phyloP scores from a whole-genome alignment of 2,888 invertebrate species.

The Junonia oenone region DNA sequence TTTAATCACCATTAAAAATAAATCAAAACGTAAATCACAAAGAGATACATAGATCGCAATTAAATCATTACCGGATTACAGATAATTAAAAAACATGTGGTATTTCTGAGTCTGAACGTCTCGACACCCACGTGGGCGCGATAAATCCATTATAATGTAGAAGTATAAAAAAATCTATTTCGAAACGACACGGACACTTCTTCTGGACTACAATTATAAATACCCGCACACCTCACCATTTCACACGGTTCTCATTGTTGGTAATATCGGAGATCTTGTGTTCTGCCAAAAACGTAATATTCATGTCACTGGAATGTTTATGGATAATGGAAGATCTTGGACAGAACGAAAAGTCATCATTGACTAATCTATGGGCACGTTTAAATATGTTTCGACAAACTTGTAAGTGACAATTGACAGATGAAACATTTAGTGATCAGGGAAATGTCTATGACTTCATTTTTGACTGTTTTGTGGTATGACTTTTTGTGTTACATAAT shows the following conservation, averaged over 20 bases:
- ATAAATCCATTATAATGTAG: constrained; percentile 30
- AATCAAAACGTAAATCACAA: too few relatives aligned
- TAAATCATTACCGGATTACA: background rate
- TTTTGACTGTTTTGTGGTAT: too few relatives aligned
- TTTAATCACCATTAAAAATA: too few relatives aligned
- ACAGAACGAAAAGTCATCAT: background rate
- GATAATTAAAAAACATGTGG: background rate
- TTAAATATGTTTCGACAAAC: too few relatives aligned
- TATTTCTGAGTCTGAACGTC: background rate
- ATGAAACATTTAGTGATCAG: too few relatives aligned
- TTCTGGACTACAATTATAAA: constrained; percentile 36
- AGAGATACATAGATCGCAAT: background rate
- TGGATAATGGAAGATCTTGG: background rate
- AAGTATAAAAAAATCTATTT: constrained; percentile 38
- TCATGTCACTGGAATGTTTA: constrained; percentile 1
- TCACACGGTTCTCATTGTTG: constrained; percentile 38
- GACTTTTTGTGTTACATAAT: too few relatives aligned
- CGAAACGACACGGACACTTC: constrained; percentile 28
- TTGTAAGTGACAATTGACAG: too few relatives aligned
- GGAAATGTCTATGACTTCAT: too few relatives aligned
- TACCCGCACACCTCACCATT: constrained; percentile 35
- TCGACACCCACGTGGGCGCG: constrained; percentile 28
- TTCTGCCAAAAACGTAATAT: constrained; percentile 20
- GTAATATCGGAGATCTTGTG: constrained; percentile 24
- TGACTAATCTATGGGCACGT: background rate